Base-by-base conservation (phyloP, 2,888 invertebrate species). In the Biston stratarius region DNA sequence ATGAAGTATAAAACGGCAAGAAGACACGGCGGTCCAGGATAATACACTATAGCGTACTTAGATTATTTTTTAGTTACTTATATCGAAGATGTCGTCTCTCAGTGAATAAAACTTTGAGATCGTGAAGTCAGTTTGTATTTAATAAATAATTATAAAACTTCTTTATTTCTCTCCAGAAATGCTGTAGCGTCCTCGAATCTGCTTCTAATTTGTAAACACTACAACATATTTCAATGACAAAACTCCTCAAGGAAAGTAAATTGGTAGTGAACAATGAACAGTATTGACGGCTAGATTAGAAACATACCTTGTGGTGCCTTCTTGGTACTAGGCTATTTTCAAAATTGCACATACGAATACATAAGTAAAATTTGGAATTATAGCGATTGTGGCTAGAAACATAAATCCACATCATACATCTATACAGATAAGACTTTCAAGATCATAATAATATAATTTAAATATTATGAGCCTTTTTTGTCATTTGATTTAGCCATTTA, bases 141-240 rank as follows among this genome's bases (percentile, higher is more conserved):
- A 24, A 24, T 24, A 24, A 3, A 7, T 48, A 48, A 51, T 7
- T 51, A 5, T 34, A 34, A 53, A 38, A 7, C 12, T 45, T 57
- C 55, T 70, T 74, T 69, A 75, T 74, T 83, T 80, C 74, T 80
- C 77, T 80, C 60, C 84, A 92, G 92, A 88, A 87, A 69, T 85
- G 86, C 87, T 91, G 88, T 83, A 79, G 70, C 55, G 73, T 76
- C 64, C 81, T 83, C 57, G 81, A 83, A 73, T 77, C 86, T 64
- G 87, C 82, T 56, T 82, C 87, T 66, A 82, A 86, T 74, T 75
- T 81, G 40, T 72, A 48, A 59, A 49, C 15, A 58, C 34, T 6
- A 6, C 44, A 71, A 55, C 52, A 51, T 58, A 55, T 14, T 66
- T 72, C 75, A 66, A 66, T 61, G 69, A 67, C n/a, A 64, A 73